Percentiles rank a stretch among this genome's conserved stretches.
These are phyloP conservation scores for Hirudo medicinalis DNA, from an alignment of 1,140 invertebrate genomes.

Conservation along the genomic window DNA sequence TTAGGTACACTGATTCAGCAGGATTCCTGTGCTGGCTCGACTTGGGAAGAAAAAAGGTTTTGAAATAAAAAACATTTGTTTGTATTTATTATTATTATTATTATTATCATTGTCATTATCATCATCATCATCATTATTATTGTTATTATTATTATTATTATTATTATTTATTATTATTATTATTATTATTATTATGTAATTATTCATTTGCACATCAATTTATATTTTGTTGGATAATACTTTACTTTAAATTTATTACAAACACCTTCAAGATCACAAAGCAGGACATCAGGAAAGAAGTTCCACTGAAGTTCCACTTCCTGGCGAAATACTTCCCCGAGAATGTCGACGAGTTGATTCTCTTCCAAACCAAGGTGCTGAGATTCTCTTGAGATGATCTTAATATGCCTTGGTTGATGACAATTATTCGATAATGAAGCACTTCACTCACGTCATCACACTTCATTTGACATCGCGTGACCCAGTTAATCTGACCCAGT, in stretches of 20 bases:
- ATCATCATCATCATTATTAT: not conserved
- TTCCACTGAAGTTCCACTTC: slow-evolving; percentile 94
- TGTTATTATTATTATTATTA: too few species aligned
- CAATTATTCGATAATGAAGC: too few species aligned
- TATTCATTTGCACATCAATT: not conserved
- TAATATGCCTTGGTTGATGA: too few species aligned
- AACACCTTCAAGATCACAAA: slow-evolving; percentile 31
- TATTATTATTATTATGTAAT: not conserved
- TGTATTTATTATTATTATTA: slow-evolving; percentile 1
- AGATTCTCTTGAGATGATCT: too few species aligned
- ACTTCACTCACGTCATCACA: too few species aligned
- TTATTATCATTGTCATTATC: not conserved
- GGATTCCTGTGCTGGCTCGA: slow-evolving; percentile 96
- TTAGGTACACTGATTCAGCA: slow-evolving; percentile 95
- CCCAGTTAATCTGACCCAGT: too few species aligned
- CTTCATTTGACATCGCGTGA: too few species aligned
- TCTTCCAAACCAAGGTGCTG: slow-evolving; percentile 73
- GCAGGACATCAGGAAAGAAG: slow-evolving; percentile 67
- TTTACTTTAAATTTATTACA: too few species aligned
- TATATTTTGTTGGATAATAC: too few species aligned
- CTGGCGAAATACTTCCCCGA: slow-evolving; percentile 99
- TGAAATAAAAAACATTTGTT: not conserved
- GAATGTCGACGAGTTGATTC: slow-evolving; percentile 96
- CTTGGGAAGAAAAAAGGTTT: slow-evolving; percentile 67
- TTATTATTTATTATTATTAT: too few species aligned